These are phyloP conservation scores for Periphyllus acericola DNA, from an alignment of 2,888 invertebrate genomes.

Conservation along the genomic window DNA sequence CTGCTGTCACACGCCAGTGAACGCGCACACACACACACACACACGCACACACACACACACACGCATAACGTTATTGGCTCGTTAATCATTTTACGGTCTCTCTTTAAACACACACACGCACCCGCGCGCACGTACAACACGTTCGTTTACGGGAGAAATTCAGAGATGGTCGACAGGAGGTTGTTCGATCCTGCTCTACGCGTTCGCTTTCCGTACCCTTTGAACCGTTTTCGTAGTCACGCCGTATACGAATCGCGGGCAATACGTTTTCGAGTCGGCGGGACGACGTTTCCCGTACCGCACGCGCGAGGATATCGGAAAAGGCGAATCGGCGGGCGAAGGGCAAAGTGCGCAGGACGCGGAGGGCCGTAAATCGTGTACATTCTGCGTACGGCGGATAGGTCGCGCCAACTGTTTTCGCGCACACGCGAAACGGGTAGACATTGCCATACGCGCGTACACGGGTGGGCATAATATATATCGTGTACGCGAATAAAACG, in stretches of 20 bases:
- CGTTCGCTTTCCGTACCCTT: too few species aligned
- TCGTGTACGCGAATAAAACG: not conserved
- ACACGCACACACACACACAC: not conserved
- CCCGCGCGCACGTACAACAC: not conserved
- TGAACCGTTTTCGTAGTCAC: not conserved
- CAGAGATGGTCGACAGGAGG: not conserved
- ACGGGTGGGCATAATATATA: not conserved
- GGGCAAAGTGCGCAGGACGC: not conserved
- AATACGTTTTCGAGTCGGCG: constrained; percentile 11
- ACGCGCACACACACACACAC: not conserved
- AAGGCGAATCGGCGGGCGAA: not conserved
- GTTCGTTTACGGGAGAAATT: not conserved
- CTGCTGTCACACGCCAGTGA: constrained; percentile 39
- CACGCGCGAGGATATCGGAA: not conserved
- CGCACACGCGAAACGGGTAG: not conserved
- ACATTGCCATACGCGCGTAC: not conserved
- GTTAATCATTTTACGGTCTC: constrained; percentile 44
- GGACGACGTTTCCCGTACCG: not conserved
- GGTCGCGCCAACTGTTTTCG: constrained; percentile 24
- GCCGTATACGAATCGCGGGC: constrained; percentile 16
- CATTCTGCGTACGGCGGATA: not conserved
- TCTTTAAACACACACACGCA: not conserved
- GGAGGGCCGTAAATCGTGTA: not conserved
- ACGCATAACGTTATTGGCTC: constrained; percentile 29
- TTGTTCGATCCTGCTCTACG: too few species aligned